Conservation (phyloP, 2,113 vertebrate genomes). For the Sinocyclocheilus rhinocerous region DNA sequence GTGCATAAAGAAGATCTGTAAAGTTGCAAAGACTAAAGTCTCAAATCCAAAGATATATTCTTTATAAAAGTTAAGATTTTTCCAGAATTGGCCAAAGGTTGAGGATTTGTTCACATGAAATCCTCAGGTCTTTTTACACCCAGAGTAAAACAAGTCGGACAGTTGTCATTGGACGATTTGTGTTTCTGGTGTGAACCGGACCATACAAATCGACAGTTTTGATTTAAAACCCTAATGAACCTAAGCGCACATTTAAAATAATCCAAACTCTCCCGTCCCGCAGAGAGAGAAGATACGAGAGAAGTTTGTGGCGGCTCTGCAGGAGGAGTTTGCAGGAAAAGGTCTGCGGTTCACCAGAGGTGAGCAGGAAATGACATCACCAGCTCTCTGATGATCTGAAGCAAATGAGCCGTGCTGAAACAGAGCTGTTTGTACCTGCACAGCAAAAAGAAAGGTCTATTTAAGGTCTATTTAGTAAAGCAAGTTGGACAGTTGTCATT, state of each 20-base stretch:
- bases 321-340: slow-evolving; percentile 93
- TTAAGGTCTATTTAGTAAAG: too few species aligned
- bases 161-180: too few species aligned
- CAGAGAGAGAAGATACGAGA: slow-evolving; percentile 95
- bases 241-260: neutral
- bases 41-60: too few species aligned
- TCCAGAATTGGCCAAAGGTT: neutral
- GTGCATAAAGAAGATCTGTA: too few species aligned
- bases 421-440: too few species aligned
- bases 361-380: slow-evolving; percentile 65
- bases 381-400: neutral
- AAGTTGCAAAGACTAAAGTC: too few species aligned
- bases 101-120: neutral
- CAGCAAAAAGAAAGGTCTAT: too few species aligned
- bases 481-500: too few species aligned
- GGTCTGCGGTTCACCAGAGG: slow-evolving; percentile 93
- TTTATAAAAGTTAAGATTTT: neutral
- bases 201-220: neutral
- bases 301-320: slow-evolving; percentile 93
- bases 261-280: neutral
- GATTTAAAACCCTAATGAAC: neutral
- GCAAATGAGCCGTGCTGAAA: slow-evolving; percentile 42
- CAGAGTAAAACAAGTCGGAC: neutral
- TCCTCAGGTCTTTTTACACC: too few species aligned
- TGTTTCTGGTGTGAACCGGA: too few species aligned